These are phyloP conservation scores for Ceraclea dissimilis DNA, from an alignment of 2,888 invertebrate species.

Conservation along the genomic window DNA sequence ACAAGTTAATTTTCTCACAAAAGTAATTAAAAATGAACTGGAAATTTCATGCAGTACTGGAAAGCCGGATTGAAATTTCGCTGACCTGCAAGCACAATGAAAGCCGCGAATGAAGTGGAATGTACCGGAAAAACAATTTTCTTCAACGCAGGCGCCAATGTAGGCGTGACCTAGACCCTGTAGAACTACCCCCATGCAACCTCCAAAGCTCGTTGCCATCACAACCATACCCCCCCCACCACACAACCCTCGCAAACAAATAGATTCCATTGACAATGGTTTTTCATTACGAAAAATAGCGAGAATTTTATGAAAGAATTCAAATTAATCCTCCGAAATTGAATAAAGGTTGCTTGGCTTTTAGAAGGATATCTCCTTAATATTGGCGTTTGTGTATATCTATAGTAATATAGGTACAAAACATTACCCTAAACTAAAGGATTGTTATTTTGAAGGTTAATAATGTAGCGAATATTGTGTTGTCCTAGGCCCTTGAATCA, in stretches of 20 bases:
- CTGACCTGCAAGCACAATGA: conserved; percentile 1
- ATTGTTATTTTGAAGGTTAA: too few species aligned
- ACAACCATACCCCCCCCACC: conserved; percentile 26
- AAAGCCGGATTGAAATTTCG: too few species aligned
- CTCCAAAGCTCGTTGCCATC: neutral
- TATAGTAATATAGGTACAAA: too few species aligned
- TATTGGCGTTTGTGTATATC: too few species aligned
- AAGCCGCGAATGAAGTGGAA: conserved; percentile 9
- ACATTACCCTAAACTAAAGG: too few species aligned
- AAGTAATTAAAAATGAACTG: too few species aligned
- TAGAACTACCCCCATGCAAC: conserved; percentile 27
- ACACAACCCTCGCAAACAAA: conserved; percentile 40
- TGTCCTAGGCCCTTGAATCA: neutral
- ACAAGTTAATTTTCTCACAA: too few species aligned
- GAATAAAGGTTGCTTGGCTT: too few species aligned
- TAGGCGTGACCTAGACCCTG: conserved; percentile 54
- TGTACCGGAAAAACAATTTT: conserved; percentile 3
- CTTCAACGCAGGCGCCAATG: conserved; percentile 38
- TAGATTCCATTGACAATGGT: conserved; percentile 22
- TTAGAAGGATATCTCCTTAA: too few species aligned
- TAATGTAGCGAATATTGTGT: too few species aligned
- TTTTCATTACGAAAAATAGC: conserved; percentile 9
- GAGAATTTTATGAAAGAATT: neutral
- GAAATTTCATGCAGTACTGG: too few species aligned
- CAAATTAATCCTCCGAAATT: conserved; percentile 2